Percentiles rank a stretch among this genome's conserved stretches.
Evolutionary conservation across 2,888 invertebrate species (phyloP).

Genomic region (Rhaphigaster nebulosa): DNA sequence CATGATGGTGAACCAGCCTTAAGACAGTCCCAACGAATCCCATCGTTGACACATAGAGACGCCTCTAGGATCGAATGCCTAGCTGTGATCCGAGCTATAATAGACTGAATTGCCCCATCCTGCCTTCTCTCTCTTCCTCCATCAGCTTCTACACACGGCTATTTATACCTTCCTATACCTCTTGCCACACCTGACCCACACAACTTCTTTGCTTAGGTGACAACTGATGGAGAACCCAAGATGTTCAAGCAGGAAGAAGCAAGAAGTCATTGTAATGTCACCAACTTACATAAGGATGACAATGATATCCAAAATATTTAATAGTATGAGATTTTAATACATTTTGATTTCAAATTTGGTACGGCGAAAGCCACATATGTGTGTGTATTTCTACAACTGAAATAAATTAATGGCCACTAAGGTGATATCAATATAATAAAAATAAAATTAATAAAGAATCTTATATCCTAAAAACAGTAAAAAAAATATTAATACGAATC

Average conservation of each 20-base stretch:
- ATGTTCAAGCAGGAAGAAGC: background rate
- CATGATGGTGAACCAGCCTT: no score
- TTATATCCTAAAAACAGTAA: no score
- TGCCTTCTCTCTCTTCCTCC: constrained; percentile 48
- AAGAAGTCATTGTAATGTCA: background rate
- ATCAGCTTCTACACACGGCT: constrained; percentile 46
- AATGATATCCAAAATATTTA: background rate
- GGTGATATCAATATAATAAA: no score
- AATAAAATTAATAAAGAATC: no score
- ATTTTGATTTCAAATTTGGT: background rate
- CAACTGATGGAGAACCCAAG: background rate
- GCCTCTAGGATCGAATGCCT: background rate
- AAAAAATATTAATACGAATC: no score
- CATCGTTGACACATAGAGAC: background rate
- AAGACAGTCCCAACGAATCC: no score
- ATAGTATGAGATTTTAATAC: background rate
- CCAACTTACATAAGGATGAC: background rate
- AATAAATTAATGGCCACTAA: no score
- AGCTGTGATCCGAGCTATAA: constrained; percentile 50
- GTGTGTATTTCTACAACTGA: no score
- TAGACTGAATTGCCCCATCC: constrained; percentile 54
- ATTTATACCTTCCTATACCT: constrained; percentile 50
- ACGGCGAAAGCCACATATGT: no score
- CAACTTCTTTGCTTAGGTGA: background rate
- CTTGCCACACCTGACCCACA: background rate